Base-by-base conservation (phyloP, 2,113 vertebrate species). In the Pangasianodon hypophthalmus region DNA sequence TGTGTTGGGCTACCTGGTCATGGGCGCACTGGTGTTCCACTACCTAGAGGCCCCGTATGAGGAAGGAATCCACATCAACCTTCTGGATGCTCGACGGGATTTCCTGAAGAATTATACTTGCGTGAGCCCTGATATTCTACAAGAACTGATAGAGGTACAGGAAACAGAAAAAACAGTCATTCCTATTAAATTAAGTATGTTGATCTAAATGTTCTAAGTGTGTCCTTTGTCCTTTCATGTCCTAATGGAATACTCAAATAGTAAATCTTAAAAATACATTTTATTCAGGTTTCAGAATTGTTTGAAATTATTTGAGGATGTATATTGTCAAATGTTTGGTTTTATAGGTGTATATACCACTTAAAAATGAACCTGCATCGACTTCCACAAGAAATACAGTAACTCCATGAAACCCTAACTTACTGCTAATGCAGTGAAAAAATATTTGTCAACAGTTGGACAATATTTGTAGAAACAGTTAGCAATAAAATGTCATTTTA, bases 1-100 rank as follows among this genome's bases (percentile, higher is more conserved):
- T 58, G 97, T 98, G 91, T 94, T 97, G 52, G 95, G 96, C 6
- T 98, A 98, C 95, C 91, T 98, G 94, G 96, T 98, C 84, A 94
- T 96, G 18, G 97, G 97, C 0, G 97, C 97, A 0, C 93, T 97
- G 80, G 95, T 98, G 89, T 98, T 98, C 92, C 96, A 94, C 37
- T 92, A 95, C 41, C 93, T 98, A 91, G 97, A 98, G 94, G 79
- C 95, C 82, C 97, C 97, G 0, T 81, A 90, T 0, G 97, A 97
- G 88, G 92, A 95, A 86, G 85, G 86, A 37, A 93, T 95, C 69
- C 94, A 97, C 88, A 71, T 24, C 64, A 69, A 88, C 10, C 93
- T 98, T 91, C 93, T 92, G 77, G 82, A 90, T 18, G 87, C 89
- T 0, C 95, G 94, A 0, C 91, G 87, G 8, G 92, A 91, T 26